A percentile compares a stretch with the other conserved stretches of the same genome.
These are phyloP conservation scores for Agapornis canus DNA, from an alignment of 2,797 vertebrate species.

Conservation along the genomic window DNA sequence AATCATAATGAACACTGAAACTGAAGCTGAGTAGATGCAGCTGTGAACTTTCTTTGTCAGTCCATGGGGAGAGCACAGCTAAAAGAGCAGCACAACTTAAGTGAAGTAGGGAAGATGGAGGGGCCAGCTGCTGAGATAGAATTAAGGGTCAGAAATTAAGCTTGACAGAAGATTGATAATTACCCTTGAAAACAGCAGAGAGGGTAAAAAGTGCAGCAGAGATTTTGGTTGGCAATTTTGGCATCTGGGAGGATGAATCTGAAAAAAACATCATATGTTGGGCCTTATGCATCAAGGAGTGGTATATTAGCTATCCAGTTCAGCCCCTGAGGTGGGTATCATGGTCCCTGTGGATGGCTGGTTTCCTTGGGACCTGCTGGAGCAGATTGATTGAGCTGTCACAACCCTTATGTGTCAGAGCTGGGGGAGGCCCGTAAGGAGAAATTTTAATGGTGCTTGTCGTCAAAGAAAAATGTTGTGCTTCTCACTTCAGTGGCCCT, in stretches of 20 bases:
- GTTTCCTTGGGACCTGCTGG: constrained; percentile 1
- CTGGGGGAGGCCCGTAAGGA: neutral
- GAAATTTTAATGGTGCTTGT: constrained; percentile 60
- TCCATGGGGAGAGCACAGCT: neutral
- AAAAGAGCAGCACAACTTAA: neutral
- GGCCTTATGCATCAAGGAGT: neutral
- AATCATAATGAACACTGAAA: neutral
- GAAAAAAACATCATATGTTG: neutral
- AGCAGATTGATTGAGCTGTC: constrained; percentile 42
- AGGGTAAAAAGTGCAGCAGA: neutral
- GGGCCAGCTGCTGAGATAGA: constrained; percentile 36
- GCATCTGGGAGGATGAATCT: neutral
- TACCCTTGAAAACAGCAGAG: neutral
- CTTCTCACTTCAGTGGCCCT: constrained; percentile 22
- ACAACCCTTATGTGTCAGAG: neutral
- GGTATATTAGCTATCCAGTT: neutral
- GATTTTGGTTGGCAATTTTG: constrained; percentile 12
- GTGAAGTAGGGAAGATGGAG: neutral
- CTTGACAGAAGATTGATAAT: constrained; percentile 60
- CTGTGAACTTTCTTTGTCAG: neutral
- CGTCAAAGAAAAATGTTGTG: constrained; percentile 41
- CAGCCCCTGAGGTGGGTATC: neutral
- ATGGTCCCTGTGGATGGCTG: neutral
- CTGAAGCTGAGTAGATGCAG: neutral
- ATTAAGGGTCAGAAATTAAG: constrained; percentile 50